These are phyloP conservation scores for Centroberyx gerrardi DNA, from an alignment of 2,797 vertebrate genomes.

Conservation along the genomic window DNA sequence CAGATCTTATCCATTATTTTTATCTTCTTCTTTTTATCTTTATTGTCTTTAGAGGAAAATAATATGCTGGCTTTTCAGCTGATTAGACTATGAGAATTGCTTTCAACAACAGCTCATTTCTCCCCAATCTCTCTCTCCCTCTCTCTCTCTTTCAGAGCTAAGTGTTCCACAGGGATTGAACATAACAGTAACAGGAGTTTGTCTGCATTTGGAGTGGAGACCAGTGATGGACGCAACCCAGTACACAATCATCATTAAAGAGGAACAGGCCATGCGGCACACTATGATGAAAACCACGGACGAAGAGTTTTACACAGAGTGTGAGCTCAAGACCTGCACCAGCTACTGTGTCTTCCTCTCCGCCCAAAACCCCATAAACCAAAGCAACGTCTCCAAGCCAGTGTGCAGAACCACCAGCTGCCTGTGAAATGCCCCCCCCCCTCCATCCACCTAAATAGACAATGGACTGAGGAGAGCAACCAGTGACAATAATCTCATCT, in stretches of 20 bases:
- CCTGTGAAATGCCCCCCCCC: conserved; percentile 46
- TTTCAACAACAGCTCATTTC: background rate
- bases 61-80: too few relatives aligned
- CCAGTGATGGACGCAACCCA: conserved; percentile 57
- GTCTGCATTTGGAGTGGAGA: conserved; percentile 76
- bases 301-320: conserved; percentile 50
- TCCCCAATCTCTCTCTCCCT: background rate
- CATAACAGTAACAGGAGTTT: conserved; percentile 64
- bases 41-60: too few relatives aligned
- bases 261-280: conserved; percentile 1
- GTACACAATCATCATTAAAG: conserved; percentile 73
- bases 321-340: conserved; percentile 72
- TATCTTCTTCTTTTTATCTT: too few relatives aligned
- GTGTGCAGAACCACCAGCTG: conserved; percentile 67
- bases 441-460: conserved; percentile 25
- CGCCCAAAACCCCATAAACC: conserved; percentile 64
- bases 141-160: conserved; percentile 46
- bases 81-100: too few relatives aligned
- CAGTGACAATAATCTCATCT: conserved; percentile 16
- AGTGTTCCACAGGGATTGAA: conserved; percentile 51
- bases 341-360: conserved; percentile 79
- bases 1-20: too few relatives aligned
- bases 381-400: conserved; percentile 72
- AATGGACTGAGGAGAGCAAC: conserved; percentile 51
- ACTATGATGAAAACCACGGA: conserved; percentile 44